These are phyloP conservation scores for Heterotis niloticus DNA, from an alignment of 2,113 vertebrate species.

Conservation along the genomic window DNA sequence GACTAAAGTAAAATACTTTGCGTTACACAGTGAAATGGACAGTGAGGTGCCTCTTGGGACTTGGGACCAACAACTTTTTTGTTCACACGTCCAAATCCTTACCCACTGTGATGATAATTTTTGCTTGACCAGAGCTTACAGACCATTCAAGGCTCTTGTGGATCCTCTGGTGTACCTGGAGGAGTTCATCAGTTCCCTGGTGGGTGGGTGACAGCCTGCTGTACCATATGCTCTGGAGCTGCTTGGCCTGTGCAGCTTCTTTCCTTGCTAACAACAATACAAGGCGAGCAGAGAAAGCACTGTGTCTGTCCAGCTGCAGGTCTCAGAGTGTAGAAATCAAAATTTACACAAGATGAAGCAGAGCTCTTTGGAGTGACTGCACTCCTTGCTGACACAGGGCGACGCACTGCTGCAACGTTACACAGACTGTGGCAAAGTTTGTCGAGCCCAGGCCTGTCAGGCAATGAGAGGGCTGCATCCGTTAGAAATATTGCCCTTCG, in stretches of 20 bases:
- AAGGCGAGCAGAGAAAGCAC: too few species aligned
- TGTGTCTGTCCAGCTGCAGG: neutral
- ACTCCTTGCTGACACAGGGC: neutral
- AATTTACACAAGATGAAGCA: too few species aligned
- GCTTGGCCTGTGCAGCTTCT: neutral
- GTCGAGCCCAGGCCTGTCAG: neutral
- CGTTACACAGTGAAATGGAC: too few species aligned
- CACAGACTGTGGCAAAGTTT: neutral
- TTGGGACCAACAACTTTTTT: too few species aligned
- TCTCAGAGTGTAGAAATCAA: neutral
- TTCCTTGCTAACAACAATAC: too few species aligned
- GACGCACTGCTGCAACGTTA: too few species aligned
- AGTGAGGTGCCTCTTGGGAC: too few species aligned
- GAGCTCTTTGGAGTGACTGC: neutral
- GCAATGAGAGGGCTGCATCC: neutral
- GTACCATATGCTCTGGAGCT: neutral
- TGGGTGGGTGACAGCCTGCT: neutral
- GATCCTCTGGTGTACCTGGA: neutral
- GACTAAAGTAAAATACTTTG: too few species aligned
- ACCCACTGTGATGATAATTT: too few species aligned
- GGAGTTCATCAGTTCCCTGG: neutral
- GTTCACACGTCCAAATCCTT: too few species aligned
- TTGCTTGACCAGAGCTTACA: neutral
- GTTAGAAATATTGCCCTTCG: constrained; percentile 1
- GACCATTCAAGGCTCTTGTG: neutral